Evolutionary conservation across 2,888 invertebrate genomes (phyloP).

Genomic region (Catocala sponsa): DNA sequence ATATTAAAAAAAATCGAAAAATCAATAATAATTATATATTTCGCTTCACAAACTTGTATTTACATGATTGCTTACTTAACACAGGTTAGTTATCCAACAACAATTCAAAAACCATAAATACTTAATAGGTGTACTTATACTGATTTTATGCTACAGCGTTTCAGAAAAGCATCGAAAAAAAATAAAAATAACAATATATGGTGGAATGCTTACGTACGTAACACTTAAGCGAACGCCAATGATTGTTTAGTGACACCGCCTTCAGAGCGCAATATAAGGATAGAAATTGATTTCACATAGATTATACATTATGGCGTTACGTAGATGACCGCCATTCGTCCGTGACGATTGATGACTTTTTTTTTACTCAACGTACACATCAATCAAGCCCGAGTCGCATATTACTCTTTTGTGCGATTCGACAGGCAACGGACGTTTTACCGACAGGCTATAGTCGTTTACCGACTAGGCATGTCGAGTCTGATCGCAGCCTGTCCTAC

Average conservation of each 20-base stretch:
- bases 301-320: conserved; percentile 32
- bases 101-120: conserved; percentile 78
- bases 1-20: conserved; percentile 37
- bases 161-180: conserved; percentile 63
- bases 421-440: too few relatives aligned
- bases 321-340: too few relatives aligned
- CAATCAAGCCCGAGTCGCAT: too few relatives aligned
- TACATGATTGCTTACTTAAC: conserved; percentile 85
- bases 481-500: too few relatives aligned
- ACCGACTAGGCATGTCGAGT: too few relatives aligned
- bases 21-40: conserved; percentile 79
- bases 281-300: conserved; percentile 39
- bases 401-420: too few relatives aligned
- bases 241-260: conserved; percentile 30
- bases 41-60: conserved; percentile 85
- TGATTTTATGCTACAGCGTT: conserved; percentile 63
- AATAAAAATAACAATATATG: conserved; percentile 57
- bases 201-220: conserved; percentile 82
- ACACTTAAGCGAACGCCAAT: conserved; percentile 60
- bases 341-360: too few relatives aligned
- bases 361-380: too few relatives aligned
- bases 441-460: too few relatives aligned
- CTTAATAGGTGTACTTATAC: conserved; percentile 78
- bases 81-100: conserved; percentile 76
- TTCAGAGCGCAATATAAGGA: conserved; percentile 25